Conservation (phyloP, 2,113 vertebrate genomes). For the Ginglymostoma cirratum region DNA sequence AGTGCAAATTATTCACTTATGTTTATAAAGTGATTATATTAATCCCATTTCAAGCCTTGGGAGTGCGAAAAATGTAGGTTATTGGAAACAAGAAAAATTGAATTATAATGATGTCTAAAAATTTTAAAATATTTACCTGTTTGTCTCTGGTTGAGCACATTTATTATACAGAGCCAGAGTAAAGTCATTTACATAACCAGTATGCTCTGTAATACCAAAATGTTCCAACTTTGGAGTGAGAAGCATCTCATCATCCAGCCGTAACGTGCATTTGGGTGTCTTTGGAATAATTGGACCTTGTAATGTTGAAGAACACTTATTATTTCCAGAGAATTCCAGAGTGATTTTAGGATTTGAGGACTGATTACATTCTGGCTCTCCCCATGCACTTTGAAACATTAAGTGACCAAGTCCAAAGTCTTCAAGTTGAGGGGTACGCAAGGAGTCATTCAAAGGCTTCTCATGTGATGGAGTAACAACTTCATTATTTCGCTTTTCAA, state of each 20-base stretch:
- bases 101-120: background rate
- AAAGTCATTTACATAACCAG: constrained; percentile 76
- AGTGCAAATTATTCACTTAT: background rate
- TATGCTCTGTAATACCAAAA: constrained; percentile 75
- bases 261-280: constrained; percentile 69
- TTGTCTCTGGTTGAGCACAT: constrained; percentile 40
- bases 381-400: constrained; percentile 53
- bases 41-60: background rate
- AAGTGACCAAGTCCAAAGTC: constrained; percentile 82
- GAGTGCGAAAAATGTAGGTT: too few relatives aligned
- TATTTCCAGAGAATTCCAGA: constrained; percentile 18
- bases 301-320: constrained; percentile 44
- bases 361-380: background rate
- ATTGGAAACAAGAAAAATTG: background rate
- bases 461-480: constrained; percentile 27
- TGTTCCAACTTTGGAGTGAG: constrained; percentile 67
- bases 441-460: constrained; percentile 39
- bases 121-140: constrained; percentile 12
- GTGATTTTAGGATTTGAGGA: background rate
- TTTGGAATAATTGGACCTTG: constrained; percentile 46
- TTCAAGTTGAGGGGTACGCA: constrained; percentile 66
- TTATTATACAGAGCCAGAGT: constrained; percentile 70
- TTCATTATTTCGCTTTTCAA: constrained; percentile 24
- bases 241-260: constrained; percentile 66
- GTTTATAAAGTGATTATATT: background rate